phyloP scores from a whole-genome alignment of 2,113 vertebrate genomes.

The Corvus hawaiiensis region DNA sequence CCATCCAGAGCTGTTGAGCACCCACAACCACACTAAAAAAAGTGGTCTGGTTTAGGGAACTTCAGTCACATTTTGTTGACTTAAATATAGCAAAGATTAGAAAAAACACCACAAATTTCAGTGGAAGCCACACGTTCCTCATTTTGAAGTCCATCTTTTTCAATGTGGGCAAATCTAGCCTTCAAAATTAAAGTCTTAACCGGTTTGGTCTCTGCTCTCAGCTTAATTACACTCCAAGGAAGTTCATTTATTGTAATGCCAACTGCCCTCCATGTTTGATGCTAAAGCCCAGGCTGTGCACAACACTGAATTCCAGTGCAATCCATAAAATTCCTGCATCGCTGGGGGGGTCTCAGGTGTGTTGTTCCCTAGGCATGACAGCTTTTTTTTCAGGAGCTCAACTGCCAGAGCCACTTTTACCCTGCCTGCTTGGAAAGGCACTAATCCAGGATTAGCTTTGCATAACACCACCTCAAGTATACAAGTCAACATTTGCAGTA shows the following conservation, averaged over 20 bases:
- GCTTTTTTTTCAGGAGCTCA: background rate
- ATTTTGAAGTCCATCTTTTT: background rate
- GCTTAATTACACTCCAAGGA: background rate
- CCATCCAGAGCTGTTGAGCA: background rate
- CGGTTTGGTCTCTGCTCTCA: background rate
- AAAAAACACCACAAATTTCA: background rate
- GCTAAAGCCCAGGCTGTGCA: background rate
- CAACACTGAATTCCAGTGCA: background rate
- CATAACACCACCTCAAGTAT: background rate
- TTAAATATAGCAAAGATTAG: background rate
- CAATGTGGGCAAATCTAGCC: background rate
- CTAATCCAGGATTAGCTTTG: constrained; percentile 48
- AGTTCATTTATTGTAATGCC: background rate
- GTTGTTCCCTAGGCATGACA: accelerated
- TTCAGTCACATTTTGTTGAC: background rate
- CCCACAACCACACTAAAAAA: background rate
- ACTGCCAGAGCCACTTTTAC: background rate
- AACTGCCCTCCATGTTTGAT: background rate
- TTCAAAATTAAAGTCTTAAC: background rate
- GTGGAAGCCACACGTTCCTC: background rate
- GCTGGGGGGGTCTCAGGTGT: background rate
- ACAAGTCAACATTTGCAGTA: background rate
- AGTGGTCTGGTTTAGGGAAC: background rate
- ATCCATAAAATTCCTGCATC: background rate
- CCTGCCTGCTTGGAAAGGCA: background rate